phyloP scores from a whole-genome alignment of 2,888 invertebrate species.

The Selenia dentaria region DNA sequence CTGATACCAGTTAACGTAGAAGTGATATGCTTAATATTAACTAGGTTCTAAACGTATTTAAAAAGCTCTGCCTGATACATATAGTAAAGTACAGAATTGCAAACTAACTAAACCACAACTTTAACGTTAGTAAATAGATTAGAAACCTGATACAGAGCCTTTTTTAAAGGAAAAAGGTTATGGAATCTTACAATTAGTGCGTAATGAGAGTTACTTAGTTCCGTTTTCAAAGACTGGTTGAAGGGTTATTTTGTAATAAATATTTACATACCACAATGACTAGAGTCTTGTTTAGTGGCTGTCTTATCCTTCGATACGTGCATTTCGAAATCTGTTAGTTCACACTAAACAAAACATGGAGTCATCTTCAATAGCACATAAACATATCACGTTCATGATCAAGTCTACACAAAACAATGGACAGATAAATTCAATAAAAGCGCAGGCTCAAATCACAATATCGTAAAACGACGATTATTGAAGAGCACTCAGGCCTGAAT shows the following conservation, averaged over 20 bases:
- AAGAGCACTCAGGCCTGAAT: conserved; percentile 53
- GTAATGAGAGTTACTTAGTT: too few species aligned
- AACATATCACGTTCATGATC: conserved; percentile 22
- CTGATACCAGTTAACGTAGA: too few species aligned
- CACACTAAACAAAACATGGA: conserved; percentile 13
- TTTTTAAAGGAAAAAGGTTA: too few species aligned
- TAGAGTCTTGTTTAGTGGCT: conserved; percentile 15
- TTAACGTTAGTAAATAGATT: too few species aligned
- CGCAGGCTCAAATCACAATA: conserved; percentile 49
- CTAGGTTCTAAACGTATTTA: too few species aligned
- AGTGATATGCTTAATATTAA: too few species aligned
- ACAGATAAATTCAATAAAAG: conserved; percentile 44
- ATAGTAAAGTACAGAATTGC: too few species aligned
- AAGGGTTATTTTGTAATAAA: neutral
- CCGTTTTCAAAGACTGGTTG: too few species aligned
- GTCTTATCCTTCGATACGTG: conserved; percentile 20
- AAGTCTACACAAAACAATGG: conserved; percentile 46
- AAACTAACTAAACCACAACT: too few species aligned
- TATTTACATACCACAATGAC: conserved; percentile 28
- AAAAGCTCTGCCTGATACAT: too few species aligned
- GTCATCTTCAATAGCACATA: conserved; percentile 22
- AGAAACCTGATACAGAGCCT: too few species aligned
- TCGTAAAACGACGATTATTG: conserved; percentile 53
- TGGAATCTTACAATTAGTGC: too few species aligned
- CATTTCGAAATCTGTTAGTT: conserved; percentile 18